Conservation (phyloP, 1,140 invertebrate genomes). For the Aphaenogaster ashmeadi region DNA sequence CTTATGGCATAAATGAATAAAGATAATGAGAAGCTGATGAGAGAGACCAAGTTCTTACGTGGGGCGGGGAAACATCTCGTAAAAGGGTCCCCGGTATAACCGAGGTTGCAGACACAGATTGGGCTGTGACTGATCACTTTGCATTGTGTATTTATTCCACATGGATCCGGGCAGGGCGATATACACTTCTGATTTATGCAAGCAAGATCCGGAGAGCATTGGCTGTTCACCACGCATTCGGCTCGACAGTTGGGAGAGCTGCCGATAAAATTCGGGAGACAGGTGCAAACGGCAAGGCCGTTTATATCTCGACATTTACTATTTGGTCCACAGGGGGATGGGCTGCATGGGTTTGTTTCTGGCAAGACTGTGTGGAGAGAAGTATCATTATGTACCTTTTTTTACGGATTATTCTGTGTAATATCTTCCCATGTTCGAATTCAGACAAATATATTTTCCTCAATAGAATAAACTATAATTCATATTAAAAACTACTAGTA, state of each 20-base stretch:
- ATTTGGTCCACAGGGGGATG: slow-evolving; percentile 91
- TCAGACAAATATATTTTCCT: not conserved
- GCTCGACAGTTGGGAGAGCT: slow-evolving; percentile 84
- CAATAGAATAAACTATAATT: not conserved
- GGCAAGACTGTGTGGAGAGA: slow-evolving; percentile 56
- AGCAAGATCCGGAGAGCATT: slow-evolving; percentile 85
- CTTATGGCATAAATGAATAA: not conserved
- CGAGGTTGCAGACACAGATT: slow-evolving; percentile 86
- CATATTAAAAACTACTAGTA: not conserved
- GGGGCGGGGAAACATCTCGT: slow-evolving; percentile 86
- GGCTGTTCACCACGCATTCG: slow-evolving; percentile 86
- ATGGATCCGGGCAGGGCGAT: slow-evolving; percentile 87
- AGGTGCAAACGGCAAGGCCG: slow-evolving; percentile 90
- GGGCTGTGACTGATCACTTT: slow-evolving; percentile 85
- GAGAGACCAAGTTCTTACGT: slow-evolving; percentile 85
- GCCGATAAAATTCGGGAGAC: slow-evolving; percentile 88
- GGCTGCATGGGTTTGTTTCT: slow-evolving; percentile 88
- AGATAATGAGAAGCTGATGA: slow-evolving; percentile 37
- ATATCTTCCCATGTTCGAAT: not conserved
- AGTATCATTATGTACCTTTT: slow-evolving; percentile 19
- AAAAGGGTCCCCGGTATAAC: slow-evolving; percentile 88
- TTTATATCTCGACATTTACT: slow-evolving; percentile 90
- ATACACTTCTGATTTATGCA: slow-evolving; percentile 87
- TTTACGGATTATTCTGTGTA: not conserved
- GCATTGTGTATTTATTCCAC: slow-evolving; percentile 86